Evolutionary conservation across 2,113 vertebrate species (phyloP), one percentile per base, ranked within the genome.

Genomic region (Alosa alosa): DNA sequence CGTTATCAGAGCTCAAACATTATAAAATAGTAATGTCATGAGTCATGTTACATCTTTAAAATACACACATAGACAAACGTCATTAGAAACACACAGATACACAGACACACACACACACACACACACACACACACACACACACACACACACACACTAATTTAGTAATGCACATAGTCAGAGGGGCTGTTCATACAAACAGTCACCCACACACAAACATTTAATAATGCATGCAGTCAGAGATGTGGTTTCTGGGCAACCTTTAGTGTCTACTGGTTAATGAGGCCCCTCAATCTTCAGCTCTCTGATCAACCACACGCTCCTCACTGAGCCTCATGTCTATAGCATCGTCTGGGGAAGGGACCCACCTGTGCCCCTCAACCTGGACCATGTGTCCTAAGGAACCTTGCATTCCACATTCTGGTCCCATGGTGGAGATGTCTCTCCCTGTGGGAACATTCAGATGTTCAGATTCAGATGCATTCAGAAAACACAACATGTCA

Each of bases 111-210:
- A 72, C 25, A 36, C 64, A 72, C 64, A 72, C n/a, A 72, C 64
- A 68, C 72, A 55, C 84, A 82, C 86, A 84, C 44, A 39, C 47
- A 86, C 46, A 75, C 11, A 68, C 81, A 85, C 45, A 81, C 84
- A 39, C 50, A 50, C 55, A 83, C 18, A 72, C 72, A 87, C 31
- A 83, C 52, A 50, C 84, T 81, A 47, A 64, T 64, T 64, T n/a
- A n/a, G 4, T 64, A 64, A n/a, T 22, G 7, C 20, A n/a, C 22
- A n/a, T 22, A n/a, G 9, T n/a, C 20, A 64, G 57, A 60, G 57
- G 5, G 57, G 57, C 20, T 60, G 20, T 9, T 8, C 25, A 31
- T 57, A 57, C 20, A 68, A 84, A 82, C 83, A 64, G 50, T 36
- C 83, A 84, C 52, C 81, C 83, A 25, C 25, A 82, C 57, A 72